Conservation (phyloP, 2,797 vertebrate species). For the Sebastolobus altivelis region DNA sequence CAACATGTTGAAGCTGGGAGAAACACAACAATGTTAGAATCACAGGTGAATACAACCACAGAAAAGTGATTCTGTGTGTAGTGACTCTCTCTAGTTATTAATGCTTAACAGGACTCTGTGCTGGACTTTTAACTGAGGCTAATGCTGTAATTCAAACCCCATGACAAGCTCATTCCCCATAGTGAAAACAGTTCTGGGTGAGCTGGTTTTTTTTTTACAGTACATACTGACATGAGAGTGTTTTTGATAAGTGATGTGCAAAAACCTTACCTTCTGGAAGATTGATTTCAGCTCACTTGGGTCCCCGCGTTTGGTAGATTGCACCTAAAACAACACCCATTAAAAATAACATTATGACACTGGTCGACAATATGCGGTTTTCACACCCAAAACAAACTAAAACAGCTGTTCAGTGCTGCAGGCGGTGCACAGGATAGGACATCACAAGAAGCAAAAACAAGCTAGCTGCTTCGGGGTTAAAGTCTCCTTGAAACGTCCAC, state of each 20-base stretch:
- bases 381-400: not conserved
- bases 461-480: not conserved
- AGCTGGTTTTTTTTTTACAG: not conserved
- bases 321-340: conserved; percentile 83
- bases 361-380: not conserved
- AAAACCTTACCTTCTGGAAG: conserved; percentile 92
- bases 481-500: conserved; percentile 63
- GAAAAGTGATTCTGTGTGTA: too few relatives aligned
- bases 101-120: not conserved
- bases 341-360: not conserved
- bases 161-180: conserved; percentile 47
- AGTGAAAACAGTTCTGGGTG: not conserved
- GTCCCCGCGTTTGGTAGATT: conserved; percentile 95
- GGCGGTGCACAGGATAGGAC: not conserved
- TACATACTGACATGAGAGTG: not conserved
- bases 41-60: not conserved
- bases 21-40: not conserved
- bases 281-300: conserved; percentile 92
- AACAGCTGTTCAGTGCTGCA: not conserved
- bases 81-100: not conserved
- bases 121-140: conserved; percentile 18
- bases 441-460: not conserved
- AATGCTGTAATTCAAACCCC: conserved; percentile 63
- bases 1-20: not conserved
- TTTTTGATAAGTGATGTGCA: not conserved